A percentile compares a stretch with the other conserved stretches of the same genome.
Conservation (phyloP, 1,140 invertebrate genomes). For the Brachionus calyciflorus region DNA sequence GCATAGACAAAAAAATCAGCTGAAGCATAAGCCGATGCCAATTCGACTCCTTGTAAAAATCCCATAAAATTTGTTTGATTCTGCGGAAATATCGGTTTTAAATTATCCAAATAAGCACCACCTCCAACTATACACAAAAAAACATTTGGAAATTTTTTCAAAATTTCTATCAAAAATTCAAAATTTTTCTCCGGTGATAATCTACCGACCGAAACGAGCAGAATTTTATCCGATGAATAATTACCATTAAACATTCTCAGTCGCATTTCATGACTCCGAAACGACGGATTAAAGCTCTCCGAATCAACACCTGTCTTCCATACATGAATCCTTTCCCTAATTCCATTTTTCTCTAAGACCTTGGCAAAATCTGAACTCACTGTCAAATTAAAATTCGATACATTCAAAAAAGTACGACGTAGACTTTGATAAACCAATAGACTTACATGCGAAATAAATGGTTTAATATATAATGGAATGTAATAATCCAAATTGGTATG, state of each 20-base stretch:
- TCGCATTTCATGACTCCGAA: background rate
- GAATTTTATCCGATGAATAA: conserved; percentile 17
- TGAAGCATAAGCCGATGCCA: conserved; percentile 33
- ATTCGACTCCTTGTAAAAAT: conserved; percentile 34
- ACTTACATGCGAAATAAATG: background rate
- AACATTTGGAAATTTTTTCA: background rate
- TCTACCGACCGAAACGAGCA: conserved; percentile 27
- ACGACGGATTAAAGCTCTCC: conserved; percentile 8
- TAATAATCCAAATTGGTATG: conserved; percentile 44
- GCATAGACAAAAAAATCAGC: conserved; percentile 47
- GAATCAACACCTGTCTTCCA: conserved; percentile 48
- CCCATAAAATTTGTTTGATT: conserved; percentile 38
- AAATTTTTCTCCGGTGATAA: conserved; percentile 47
- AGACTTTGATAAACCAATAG: conserved; percentile 12
- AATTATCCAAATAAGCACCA: conserved; percentile 2
- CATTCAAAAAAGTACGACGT: conserved; percentile 13
- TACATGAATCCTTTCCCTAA: conserved; percentile 18
- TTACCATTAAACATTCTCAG: conserved; percentile 39
- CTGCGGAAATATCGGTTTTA: conserved; percentile 39
- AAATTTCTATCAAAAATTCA: conserved; percentile 34
- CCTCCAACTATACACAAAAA: conserved; percentile 44
- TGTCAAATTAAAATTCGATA: conserved; percentile 33
- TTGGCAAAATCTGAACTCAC: conserved; percentile 38
- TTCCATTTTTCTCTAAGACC: conserved; percentile 13
- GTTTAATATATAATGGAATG: conserved; percentile 26